A percentile compares a stretch with the other conserved stretches of the same genome.
These are phyloP conservation scores for Amblyraja radiata DNA, from an alignment of 2,797 vertebrate species.

Conservation along the genomic window DNA sequence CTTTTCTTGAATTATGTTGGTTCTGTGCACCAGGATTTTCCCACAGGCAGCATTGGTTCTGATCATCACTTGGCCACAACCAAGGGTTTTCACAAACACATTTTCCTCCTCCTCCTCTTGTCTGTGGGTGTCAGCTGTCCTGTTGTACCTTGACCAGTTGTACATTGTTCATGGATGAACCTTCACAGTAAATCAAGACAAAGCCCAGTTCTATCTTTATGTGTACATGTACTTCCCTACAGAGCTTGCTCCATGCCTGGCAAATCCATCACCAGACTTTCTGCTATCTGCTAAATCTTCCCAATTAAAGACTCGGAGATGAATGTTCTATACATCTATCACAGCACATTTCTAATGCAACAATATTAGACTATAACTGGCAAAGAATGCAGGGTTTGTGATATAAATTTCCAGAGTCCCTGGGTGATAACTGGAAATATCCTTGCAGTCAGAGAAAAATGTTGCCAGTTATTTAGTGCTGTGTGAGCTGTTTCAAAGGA, in stretches of 20 bases:
- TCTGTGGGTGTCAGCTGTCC: background rate
- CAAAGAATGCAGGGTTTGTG: no score
- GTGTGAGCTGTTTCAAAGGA: no score
- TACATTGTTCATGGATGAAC: background rate
- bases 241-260: background rate
- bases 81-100: background rate
- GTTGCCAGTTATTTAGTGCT: no score
- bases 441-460: no score
- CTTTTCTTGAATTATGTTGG: conserved; percentile 27
- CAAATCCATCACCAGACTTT: no score
- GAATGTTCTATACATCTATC: no score
- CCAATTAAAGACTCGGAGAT: no score
- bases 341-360: no score
- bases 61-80: background rate
- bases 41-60: background rate
- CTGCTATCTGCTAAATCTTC: no score
- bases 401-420: no score
- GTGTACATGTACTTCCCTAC: background rate
- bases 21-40: background rate
- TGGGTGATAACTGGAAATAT: no score
- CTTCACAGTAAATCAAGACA: background rate
- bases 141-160: background rate
- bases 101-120: background rate
- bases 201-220: background rate
- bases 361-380: no score